Evolutionary conservation across 2,113 vertebrate species (phyloP).

Genomic region (Ammospiza caudacuta): DNA sequence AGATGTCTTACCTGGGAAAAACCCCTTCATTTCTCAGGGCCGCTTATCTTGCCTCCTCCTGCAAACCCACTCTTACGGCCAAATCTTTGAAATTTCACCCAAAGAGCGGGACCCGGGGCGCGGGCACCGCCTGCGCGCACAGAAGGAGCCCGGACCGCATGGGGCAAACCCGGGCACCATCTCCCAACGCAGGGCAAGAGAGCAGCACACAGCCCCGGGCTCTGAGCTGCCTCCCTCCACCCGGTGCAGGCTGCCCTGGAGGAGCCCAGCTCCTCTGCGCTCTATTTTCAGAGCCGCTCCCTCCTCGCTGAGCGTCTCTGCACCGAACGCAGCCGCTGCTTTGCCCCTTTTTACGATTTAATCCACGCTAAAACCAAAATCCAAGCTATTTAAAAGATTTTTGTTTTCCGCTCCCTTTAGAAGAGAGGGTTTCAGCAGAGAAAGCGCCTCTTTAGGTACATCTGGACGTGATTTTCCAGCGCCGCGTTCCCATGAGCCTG

Average conservation of each 20-base stretch:
- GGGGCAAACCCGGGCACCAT: accelerated
- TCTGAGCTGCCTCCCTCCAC: background rate
- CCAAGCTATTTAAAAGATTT: background rate
- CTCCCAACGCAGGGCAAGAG: accelerated
- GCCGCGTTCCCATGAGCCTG: background rate
- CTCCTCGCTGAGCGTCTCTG: background rate
- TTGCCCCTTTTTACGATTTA: background rate
- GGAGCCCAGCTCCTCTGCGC: background rate
- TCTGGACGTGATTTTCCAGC: slow-evolving; percentile 24
- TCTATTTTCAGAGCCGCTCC: background rate
- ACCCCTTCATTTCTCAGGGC: background rate
- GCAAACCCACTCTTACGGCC: background rate
- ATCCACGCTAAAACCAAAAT: background rate
- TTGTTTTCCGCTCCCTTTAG: background rate
- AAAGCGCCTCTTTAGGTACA: background rate
- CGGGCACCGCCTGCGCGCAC: background rate
- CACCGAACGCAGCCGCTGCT: accelerated
- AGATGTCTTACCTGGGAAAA: slow-evolving; percentile 15
- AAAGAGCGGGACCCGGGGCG: no score
- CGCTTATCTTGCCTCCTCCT: background rate
- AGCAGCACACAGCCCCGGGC: accelerated
- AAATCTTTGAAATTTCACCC: accelerated
- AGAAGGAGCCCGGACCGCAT: accelerated
- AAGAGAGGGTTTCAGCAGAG: background rate
- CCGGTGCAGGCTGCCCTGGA: accelerated